Conservation (phyloP, 2,888 invertebrate species). For the Drosophila hamatofila region DNA sequence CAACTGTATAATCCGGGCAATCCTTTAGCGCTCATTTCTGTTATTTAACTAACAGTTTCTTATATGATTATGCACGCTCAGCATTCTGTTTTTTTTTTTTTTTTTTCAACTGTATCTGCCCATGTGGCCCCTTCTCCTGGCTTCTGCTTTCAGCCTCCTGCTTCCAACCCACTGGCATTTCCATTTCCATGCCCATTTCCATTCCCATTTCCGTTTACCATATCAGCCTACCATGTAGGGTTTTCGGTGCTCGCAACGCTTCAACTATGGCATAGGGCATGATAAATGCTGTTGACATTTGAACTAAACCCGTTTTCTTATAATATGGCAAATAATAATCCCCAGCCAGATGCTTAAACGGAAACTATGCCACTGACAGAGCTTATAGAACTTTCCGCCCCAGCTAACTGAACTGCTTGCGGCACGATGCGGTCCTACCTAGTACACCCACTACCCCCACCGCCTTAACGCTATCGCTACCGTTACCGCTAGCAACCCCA, state of each 20-base stretch:
- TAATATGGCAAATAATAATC: slow-evolving; percentile 81
- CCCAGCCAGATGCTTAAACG: slow-evolving; percentile 74
- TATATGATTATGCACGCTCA: slow-evolving; percentile 50
- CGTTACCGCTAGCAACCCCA: neutral
- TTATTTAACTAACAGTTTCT: slow-evolving; percentile 40
- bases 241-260: slow-evolving; percentile 16
- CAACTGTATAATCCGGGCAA: slow-evolving; percentile 43
- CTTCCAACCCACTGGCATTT: neutral
- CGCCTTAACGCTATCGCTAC: too few species aligned
- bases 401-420: slow-evolving; percentile 76
- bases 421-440: slow-evolving; percentile 50
- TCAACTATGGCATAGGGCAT: slow-evolving; percentile 42
- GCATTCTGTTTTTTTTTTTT: slow-evolving; percentile 22
- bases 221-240: slow-evolving; percentile 2
- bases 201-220: slow-evolving; percentile 15
- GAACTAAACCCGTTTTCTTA: slow-evolving; percentile 79
- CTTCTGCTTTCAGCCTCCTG: neutral
- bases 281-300: slow-evolving; percentile 79
- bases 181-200: slow-evolving; percentile 7
- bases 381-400: slow-evolving; percentile 79
- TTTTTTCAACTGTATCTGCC: neutral
- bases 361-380: slow-evolving; percentile 79
- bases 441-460: slow-evolving; percentile 6
- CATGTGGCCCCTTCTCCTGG: neutral
- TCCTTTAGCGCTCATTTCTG: slow-evolving; percentile 36